phyloP scores from a whole-genome alignment of 2,113 vertebrate species.

The Echinops telfairi region DNA sequence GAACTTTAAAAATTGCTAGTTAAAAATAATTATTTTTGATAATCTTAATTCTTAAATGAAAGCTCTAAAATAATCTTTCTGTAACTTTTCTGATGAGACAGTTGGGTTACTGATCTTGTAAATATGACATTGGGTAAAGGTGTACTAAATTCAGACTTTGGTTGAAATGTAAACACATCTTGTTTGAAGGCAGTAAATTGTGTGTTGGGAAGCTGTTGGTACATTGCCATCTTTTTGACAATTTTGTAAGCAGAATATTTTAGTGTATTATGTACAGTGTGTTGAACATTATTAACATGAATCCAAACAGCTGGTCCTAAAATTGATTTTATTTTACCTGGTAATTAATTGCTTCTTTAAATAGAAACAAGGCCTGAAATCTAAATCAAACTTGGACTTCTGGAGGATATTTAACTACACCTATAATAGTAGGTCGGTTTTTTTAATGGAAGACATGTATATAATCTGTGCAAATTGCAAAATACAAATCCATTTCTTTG shows the following conservation, averaged over 20 bases:
- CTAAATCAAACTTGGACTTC: constrained; percentile 69
- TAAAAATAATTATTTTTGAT: neutral
- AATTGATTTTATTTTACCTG: constrained; percentile 57
- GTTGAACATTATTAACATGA: constrained; percentile 57
- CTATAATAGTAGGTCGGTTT: constrained; percentile 37
- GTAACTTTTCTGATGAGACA: neutral
- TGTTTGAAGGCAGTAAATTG: neutral
- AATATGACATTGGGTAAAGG: neutral
- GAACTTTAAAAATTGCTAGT: neutral
- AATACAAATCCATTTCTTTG: neutral
- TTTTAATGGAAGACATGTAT: constrained; percentile 15
- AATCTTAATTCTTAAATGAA: constrained; percentile 12
- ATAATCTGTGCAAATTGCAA: neutral
- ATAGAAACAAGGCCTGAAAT: constrained; percentile 49
- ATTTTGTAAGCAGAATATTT: constrained; percentile 37
- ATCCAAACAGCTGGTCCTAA: constrained; percentile 61
- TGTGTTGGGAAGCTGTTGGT: neutral
- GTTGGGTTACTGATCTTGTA: neutral
- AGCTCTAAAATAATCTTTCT: neutral
- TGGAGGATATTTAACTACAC: neutral
- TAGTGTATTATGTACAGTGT: neutral
- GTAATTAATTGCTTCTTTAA: constrained; percentile 58
- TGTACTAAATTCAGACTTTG: neutral
- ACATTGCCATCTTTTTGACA: neutral
- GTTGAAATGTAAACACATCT: neutral